Base-by-base conservation (phyloP, 2,113 vertebrate species). In the Columbina picui region DNA sequence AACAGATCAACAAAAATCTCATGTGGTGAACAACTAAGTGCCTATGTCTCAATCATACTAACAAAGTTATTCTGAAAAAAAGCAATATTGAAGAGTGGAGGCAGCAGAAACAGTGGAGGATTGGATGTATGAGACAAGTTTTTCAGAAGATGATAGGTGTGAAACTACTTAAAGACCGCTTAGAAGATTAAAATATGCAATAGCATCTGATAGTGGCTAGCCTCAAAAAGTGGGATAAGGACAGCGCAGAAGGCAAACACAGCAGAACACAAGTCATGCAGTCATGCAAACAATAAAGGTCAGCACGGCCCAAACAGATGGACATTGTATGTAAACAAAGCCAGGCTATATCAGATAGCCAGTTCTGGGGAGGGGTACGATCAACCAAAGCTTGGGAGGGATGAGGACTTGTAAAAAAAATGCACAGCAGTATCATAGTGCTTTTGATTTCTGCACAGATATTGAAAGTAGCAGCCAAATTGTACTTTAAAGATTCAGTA, bases 211-310 rank as follows among this genome's bases (percentile, higher is more conserved):
- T 41, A 30, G 6, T 88, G 50, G 32, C 59, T 60, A 55, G 53
- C 34, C 36, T 90, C 7, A 74, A 39, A 69, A 70, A 47, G 68
- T 25, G 47, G 50, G 36, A 34, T 79, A 45, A 94, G 69, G 84
- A 78, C 77, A 45, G 25, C 32, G 82, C 32, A 52, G 87, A 74
- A 70, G 55, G 68, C 84, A 96, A 97, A 95, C 67, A 87, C 2
- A 92, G 60, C 32, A 82, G 69, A 68, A 68, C 0, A 1, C 4
- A 36, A 92, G 85, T 65, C 70, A 65, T 3, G 7, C 5, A 22
- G 45, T n/a, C 67, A 47, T 25, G 74, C 89, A 97, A 95, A 94
- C 91, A 94, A 64, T 84, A 94, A 85, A 87, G 94, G 95, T 96
- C 93, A 91, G 74, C 84, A 21, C 0, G 57, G 74, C 87, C 81